Evolutionary conservation across 2,797 vertebrate genomes (phyloP), one percentile per base, ranked within the genome.

Genomic region (Pipistrellus pygmaeus): DNA sequence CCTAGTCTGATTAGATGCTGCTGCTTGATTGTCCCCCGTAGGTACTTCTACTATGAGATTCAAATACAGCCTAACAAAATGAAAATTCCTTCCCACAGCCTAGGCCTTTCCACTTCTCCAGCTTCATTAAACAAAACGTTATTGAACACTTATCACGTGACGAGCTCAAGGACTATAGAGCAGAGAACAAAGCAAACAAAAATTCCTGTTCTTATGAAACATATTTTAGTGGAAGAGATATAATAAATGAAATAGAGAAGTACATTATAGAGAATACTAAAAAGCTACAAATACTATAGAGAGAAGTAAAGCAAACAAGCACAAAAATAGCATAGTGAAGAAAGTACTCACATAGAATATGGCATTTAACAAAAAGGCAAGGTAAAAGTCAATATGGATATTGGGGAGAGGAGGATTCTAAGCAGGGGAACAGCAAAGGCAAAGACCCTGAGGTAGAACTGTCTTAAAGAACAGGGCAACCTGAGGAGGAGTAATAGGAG

Each of bases 41-140:
- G 8, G 14, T 14, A 80, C 13, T 62, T 88, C 25, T 17, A 77
- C n/a, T 69, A 72, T 84, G 12, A 93, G 14, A 93, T 23, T 8
- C 8, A 86, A 88, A 84, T 17, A 72, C 7, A 77, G 17, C 44
- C 66, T 91, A 82, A 64, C 35, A 90, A 87, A 87, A 75, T 62
- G 6, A 3, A 85, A 91, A 85, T 71, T 48, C 8, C 21, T 87
- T 48, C 62, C 68, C 25, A n/a, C 25, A 66, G 41, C 35, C 76
- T 80, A 10, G 11, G 68, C 69, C 38, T 78, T 76, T 14, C 55
- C 35, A 35, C 8, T 8, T 57, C 25, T n/a, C 44, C 3, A 30
- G 25, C 18, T 88, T 83, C 72, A 78, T 41, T 88, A 76, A 80
- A 87, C 3, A 51, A 84, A 53, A 48, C 35, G 90, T 91, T 41